phyloP scores from a whole-genome alignment of 1,140 invertebrate species.

The Heliconius eleuchia region DNA sequence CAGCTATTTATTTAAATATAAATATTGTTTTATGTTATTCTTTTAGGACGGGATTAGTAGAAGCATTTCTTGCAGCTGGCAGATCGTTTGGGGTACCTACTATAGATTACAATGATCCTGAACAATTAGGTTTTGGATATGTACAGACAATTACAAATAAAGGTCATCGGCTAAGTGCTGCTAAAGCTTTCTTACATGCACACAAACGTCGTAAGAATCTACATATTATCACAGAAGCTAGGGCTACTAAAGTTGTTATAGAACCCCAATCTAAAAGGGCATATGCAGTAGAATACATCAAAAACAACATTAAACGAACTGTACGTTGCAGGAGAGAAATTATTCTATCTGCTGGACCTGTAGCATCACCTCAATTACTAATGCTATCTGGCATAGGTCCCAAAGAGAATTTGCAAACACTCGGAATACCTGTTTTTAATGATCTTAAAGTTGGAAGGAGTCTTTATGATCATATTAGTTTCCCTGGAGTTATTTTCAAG shows the following conservation, averaged over 20 bases:
- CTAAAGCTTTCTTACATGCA: conserved; percentile 83
- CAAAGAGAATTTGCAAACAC: conserved; percentile 83
- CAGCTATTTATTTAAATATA: background rate
- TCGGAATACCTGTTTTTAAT: conserved; percentile 85
- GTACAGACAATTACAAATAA: conserved; percentile 85
- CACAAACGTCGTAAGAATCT: conserved; percentile 85
- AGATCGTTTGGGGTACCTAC: conserved; percentile 82
- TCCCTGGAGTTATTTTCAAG: conserved; percentile 84
- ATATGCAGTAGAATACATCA: conserved; percentile 85
- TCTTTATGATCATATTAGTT: conserved; percentile 88
- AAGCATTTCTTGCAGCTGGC: conserved; percentile 85
- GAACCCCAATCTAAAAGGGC: conserved; percentile 83
- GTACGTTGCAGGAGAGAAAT: conserved; percentile 85
- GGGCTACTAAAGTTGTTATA: conserved; percentile 85
- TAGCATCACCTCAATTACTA: conserved; percentile 90
- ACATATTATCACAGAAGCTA: conserved; percentile 82
- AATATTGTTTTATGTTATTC: conserved; percentile 1
- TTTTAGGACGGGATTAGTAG: conserved; percentile 79
- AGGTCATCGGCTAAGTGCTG: conserved; percentile 82
- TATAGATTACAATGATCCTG: conserved; percentile 86
- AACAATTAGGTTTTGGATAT: conserved; percentile 84
- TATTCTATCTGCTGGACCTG: conserved; percentile 87
- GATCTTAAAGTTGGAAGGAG: conserved; percentile 87
- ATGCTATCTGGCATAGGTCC: conserved; percentile 92
- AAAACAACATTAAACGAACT: conserved; percentile 69